These are phyloP conservation scores for Clarias laeviceps DNA, from an alignment of 2,797 vertebrate species.

Conservation along the genomic window DNA sequence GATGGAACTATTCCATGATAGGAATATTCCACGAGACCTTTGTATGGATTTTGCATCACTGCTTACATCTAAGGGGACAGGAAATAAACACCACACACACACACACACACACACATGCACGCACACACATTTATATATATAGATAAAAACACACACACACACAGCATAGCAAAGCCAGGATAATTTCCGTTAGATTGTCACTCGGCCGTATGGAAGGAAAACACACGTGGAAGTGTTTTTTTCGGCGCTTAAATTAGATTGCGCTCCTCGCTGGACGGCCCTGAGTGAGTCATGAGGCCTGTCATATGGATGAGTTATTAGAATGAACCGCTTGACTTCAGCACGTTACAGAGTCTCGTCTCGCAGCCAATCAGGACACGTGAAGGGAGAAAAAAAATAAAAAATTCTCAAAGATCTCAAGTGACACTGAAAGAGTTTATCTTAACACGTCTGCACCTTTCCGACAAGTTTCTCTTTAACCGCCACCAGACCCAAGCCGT, in stretches of 20 bases:
- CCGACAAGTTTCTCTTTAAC: constrained; percentile 1
- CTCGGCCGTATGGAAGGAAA: not conserved
- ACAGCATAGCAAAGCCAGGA: not conserved
- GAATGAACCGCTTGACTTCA: constrained; percentile 59
- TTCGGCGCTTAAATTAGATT: constrained; percentile 48
- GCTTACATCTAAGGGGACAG: not conserved
- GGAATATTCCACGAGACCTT: not conserved
- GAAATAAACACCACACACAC: not conserved
- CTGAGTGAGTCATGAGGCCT: constrained; percentile 60
- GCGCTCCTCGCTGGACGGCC: constrained; percentile 53
- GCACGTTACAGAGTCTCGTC: not conserved
- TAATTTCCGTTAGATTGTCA: not conserved
- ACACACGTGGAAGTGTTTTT: constrained; percentile 38
- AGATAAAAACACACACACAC: too few species aligned
- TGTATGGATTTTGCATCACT: not conserved
- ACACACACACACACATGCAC: too few species aligned
- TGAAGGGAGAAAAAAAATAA: not conserved
- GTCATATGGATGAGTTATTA: constrained; percentile 57
- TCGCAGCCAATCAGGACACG: constrained; percentile 7
- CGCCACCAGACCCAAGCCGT: not conserved
- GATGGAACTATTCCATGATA: not conserved
- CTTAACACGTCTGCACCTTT: constrained; percentile 18
- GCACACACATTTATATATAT: too few species aligned
- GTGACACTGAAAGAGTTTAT: constrained; percentile 17
- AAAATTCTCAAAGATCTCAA: constrained; percentile 18